Evolutionary conservation across 2,113 vertebrate species (phyloP).

Genomic region (Cyphomyrus discorhynchus): DNA sequence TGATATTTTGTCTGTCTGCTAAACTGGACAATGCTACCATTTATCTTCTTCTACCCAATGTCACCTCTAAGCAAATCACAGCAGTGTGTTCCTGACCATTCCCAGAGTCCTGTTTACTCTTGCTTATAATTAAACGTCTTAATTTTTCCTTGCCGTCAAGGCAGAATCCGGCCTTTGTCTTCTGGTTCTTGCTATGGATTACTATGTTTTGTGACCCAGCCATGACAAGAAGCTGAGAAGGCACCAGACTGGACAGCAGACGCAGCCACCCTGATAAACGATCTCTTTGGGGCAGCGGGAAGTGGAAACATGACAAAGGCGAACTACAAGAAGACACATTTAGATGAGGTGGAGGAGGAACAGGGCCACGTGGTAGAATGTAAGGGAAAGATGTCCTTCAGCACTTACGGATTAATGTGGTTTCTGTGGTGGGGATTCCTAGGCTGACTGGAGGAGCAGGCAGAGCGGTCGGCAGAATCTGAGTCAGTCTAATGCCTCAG

Average conservation of each 20-base stretch:
- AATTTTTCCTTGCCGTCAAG: not conserved
- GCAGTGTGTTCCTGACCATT: not conserved
- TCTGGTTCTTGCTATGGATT: not conserved
- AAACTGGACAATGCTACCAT: not conserved
- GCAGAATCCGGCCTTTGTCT: not conserved
- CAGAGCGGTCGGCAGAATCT: not conserved
- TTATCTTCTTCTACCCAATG: not conserved
- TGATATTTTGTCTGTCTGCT: not conserved
- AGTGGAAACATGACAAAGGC: too few species aligned
- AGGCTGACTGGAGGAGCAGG: not conserved
- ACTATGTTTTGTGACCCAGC: not conserved
- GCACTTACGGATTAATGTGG: not conserved
- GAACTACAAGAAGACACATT: not conserved
- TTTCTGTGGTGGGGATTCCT: not conserved
- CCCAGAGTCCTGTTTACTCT: not conserved
- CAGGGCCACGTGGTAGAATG: not conserved
- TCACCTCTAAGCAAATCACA: not conserved
- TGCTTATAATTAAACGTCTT: not conserved
- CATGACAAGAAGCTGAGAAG: not conserved
- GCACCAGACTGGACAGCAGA: not conserved
- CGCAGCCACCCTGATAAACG: not conserved
- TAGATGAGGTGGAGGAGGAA: not conserved
- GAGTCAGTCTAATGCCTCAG: not conserved
- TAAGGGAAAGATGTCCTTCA: not conserved
- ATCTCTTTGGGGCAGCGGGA: not conserved